These are phyloP conservation scores for Dasyornis broadbenti DNA, from an alignment of 2,113 vertebrate genomes.

Conservation along the genomic window DNA sequence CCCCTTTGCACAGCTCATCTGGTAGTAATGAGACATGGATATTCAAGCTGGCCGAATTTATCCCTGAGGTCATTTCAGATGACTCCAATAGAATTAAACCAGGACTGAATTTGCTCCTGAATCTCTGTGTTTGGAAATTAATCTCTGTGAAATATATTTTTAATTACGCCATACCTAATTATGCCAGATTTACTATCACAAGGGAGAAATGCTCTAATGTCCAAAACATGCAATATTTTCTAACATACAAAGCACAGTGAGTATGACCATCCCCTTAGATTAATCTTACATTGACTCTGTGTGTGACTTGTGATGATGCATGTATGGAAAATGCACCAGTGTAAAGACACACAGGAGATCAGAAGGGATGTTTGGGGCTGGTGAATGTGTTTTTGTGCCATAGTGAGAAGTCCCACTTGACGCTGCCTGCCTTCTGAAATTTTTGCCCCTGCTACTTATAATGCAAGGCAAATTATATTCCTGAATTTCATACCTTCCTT, in stretches of 20 bases:
- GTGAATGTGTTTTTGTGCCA: neutral
- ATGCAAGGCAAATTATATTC: neutral
- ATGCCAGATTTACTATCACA: neutral
- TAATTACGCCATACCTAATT: neutral
- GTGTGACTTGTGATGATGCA: neutral
- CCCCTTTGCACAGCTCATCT: neutral
- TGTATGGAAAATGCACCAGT: neutral
- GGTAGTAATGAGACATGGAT: neutral
- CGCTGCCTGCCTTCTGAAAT: neutral
- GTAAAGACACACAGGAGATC: neutral
- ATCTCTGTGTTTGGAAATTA: slow-evolving; percentile 13
- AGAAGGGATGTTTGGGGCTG: neutral
- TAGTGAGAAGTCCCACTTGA: neutral
- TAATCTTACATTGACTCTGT: neutral
- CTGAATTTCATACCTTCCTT: neutral
- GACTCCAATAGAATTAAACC: neutral
- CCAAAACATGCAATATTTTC: neutral
- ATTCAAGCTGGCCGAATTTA: neutral
- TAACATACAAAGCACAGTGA: neutral
- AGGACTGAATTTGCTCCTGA: neutral
- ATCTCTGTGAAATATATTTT: slow-evolving; percentile 12
- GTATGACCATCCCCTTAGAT: neutral
- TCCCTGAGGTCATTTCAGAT: neutral
- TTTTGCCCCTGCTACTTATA: neutral
- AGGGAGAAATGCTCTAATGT: neutral